These are phyloP conservation scores for Anisognathus igniventris DNA, from an alignment of 2,797 vertebrate genomes.

Conservation along the genomic window DNA sequence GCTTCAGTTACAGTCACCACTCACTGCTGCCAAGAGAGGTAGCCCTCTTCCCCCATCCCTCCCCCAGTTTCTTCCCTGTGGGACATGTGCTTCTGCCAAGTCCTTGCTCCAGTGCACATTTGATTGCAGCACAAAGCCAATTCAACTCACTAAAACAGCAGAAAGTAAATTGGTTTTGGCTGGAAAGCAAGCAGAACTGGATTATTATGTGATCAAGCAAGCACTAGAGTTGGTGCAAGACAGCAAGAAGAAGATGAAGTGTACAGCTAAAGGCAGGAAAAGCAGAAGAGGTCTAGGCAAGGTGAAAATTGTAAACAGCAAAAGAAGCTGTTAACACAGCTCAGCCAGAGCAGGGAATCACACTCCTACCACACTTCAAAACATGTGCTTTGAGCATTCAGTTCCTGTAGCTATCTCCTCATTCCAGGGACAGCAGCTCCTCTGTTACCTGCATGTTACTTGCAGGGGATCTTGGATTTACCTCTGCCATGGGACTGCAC, in stretches of 20 bases:
- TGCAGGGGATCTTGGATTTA: not conserved
- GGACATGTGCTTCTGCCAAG: conserved; percentile 5
- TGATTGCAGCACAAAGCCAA: conserved; percentile 32
- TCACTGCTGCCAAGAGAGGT: not conserved
- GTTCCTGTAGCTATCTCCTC: not conserved
- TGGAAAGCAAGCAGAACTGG: not conserved
- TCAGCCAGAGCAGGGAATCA: not conserved
- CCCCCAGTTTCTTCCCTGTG: not conserved
- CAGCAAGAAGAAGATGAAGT: not conserved
- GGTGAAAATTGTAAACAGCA: not conserved
- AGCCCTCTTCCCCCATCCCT: not conserved
- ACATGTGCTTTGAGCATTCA: not conserved
- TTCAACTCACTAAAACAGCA: conserved; percentile 17
- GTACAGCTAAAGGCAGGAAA: not conserved
- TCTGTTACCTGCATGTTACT: not conserved
- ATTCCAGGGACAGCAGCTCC: not conserved
- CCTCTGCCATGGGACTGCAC: not conserved
- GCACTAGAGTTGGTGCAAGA: not conserved
- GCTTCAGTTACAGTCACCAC: not conserved
- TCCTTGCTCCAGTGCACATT: not conserved
- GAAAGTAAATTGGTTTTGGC: conserved; percentile 46
- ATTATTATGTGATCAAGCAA: not conserved
- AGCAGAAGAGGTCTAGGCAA: not conserved
- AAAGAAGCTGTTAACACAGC: not conserved
- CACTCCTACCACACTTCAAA: not conserved